These are phyloP conservation scores for Bothrops jararaca DNA, from an alignment of 2,113 vertebrate genomes.

Conservation along the genomic window DNA sequence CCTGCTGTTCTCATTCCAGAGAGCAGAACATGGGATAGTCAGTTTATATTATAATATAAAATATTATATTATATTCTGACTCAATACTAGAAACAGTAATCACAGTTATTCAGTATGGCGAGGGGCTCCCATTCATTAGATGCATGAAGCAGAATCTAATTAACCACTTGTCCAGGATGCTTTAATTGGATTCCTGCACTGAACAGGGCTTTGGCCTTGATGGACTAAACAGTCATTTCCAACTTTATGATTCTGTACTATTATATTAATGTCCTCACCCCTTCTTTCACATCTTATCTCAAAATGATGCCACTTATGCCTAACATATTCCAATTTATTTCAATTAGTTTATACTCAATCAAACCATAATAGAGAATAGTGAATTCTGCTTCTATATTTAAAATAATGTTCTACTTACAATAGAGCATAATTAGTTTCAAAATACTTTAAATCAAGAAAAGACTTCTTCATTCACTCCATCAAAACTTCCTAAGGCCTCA, in stretches of 20 bases:
- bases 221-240: not conserved
- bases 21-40: not conserved
- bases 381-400: not conserved
- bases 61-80: not conserved
- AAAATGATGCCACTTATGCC: not conserved
- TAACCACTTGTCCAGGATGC: not conserved
- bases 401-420: not conserved
- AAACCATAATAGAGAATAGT: not conserved
- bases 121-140: not conserved
- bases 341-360: not conserved
- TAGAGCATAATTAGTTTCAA: not conserved
- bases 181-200: not conserved
- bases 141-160: not conserved
- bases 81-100: not conserved
- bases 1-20: not conserved
- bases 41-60: not conserved
- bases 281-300: not conserved
- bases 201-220: not conserved
- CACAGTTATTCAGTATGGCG: not conserved
- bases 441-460: not conserved
- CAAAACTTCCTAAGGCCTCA: not conserved
- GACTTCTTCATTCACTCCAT: not conserved
- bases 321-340: not conserved
- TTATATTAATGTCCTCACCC: not conserved
- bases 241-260: not conserved